A percentile compares a stretch with the other conserved stretches of the same genome.
These are phyloP conservation scores for Ceratosolen fusciceps DNA, from an alignment of 1,140 invertebrate species.

Conservation along the genomic window DNA sequence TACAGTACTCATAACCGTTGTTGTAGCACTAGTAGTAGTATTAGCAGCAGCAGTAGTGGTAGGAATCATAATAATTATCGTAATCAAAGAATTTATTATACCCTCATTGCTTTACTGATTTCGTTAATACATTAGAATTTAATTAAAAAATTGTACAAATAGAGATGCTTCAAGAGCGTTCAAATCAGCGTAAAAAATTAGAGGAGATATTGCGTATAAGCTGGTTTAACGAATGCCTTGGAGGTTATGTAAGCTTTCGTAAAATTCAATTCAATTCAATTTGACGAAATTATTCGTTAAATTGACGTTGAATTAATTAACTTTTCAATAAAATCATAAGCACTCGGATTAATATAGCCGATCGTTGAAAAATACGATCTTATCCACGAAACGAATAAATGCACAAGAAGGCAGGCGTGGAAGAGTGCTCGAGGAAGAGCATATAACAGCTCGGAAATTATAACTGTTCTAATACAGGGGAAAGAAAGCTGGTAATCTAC, in stretches of 20 bases:
- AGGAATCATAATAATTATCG: too few species aligned
- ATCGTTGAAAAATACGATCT: background rate
- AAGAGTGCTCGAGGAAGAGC: background rate
- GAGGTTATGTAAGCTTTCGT: background rate
- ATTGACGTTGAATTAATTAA: background rate
- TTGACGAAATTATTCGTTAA: background rate
- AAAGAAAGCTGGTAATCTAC: constrained; percentile 58
- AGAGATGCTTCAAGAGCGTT: too few species aligned
- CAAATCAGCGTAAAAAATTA: too few species aligned
- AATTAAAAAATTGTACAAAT: too few species aligned
- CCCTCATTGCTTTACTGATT: too few species aligned
- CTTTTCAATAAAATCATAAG: background rate
- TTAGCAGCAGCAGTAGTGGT: too few species aligned
- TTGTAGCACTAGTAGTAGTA: too few species aligned
- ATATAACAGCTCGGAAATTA: constrained; percentile 32
- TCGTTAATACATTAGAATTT: too few species aligned
- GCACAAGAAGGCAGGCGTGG: background rate
- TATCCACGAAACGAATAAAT: background rate
- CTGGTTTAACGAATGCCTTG: background rate
- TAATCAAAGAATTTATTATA: too few species aligned
- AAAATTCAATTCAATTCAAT: background rate
- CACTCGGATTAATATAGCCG: background rate
- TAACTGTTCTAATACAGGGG: constrained; percentile 35
- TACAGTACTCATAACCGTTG: too few species aligned
- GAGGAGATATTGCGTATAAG: background rate